Conservation (phyloP, 30 jellyfish, hydroid and myxozoan genomes). For the Chironex yamaguchii region DNA sequence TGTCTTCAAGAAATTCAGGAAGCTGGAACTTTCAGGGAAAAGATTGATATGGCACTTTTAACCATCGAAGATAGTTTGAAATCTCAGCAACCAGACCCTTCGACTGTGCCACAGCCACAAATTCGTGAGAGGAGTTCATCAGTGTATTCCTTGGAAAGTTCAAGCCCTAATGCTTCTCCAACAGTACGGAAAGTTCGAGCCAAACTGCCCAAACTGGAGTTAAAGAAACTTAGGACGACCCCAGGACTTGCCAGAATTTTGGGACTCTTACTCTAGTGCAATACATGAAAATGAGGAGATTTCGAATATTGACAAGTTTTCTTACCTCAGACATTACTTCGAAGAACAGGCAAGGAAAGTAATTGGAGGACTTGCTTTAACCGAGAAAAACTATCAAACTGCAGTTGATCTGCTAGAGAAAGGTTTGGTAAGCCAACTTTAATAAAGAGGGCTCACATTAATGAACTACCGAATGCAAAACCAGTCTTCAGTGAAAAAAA, state of each 20-base stretch:
- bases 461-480: too few relatives aligned
- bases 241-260: slow-evolving; percentile 29
- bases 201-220: slow-evolving; percentile 32
- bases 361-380: too few relatives aligned
- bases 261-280: slow-evolving; percentile 2
- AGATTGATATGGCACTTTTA: background rate
- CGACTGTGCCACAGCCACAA: too few relatives aligned
- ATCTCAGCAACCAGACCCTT: too few relatives aligned
- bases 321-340: too few relatives aligned
- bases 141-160: too few relatives aligned
- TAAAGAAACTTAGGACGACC: slow-evolving; percentile 5
- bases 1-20: background rate
- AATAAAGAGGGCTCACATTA: background rate
- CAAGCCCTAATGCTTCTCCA: background rate
- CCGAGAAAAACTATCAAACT: background rate
- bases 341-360: too few relatives aligned
- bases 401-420: background rate
- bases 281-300: background rate
- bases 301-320: too few relatives aligned
- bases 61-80: background rate
- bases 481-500: too few relatives aligned
- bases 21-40: background rate
- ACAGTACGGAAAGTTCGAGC: background rate
- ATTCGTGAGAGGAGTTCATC: too few relatives aligned
- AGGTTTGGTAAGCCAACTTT: too few relatives aligned